These are phyloP conservation scores for Atopsyche davidsoni DNA, from an alignment of 1,140 invertebrate genomes.

Conservation along the genomic window DNA sequence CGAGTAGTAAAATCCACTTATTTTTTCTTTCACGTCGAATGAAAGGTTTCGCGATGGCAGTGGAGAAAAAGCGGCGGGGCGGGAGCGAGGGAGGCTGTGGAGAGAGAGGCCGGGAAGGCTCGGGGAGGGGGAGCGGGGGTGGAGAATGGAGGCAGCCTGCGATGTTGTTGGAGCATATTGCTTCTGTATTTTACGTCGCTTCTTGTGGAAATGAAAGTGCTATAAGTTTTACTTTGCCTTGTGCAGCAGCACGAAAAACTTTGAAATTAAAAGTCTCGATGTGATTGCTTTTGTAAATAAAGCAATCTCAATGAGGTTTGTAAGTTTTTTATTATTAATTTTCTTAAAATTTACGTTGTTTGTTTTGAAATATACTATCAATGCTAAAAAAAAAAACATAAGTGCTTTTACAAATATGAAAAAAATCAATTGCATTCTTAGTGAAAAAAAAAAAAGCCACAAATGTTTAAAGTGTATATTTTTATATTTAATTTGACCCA, in stretches of 20 bases:
- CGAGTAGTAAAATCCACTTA: constrained; percentile 31
- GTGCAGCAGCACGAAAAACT: constrained; percentile 7
- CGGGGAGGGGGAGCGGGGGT: background rate
- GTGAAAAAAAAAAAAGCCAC: too few relatives aligned
- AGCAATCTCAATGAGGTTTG: too few relatives aligned
- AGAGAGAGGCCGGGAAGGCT: constrained; percentile 2
- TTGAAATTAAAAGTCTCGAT: too few relatives aligned
- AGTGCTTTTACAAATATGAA: too few relatives aligned
- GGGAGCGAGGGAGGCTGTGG: constrained; percentile 11
- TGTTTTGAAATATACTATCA: too few relatives aligned
- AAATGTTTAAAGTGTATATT: too few relatives aligned
- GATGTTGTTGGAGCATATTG: constrained; percentile 31
- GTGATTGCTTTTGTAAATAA: too few relatives aligned
- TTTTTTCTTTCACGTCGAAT: constrained; percentile 30
- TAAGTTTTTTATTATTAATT: too few relatives aligned
- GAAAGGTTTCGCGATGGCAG: constrained; percentile 29
- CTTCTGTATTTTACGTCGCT: constrained; percentile 31
- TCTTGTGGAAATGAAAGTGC: constrained; percentile 30
- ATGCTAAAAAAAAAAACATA: too few relatives aligned
- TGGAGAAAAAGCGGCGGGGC: constrained; percentile 3
- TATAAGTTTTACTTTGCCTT: constrained; percentile 26
- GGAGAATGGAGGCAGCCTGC: background rate
- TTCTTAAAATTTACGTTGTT: too few relatives aligned
- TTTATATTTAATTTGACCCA: too few relatives aligned
- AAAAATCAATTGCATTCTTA: too few relatives aligned